phyloP scores from a whole-genome alignment of 2,797 vertebrate genomes.

The Anguilla megastoma region DNA sequence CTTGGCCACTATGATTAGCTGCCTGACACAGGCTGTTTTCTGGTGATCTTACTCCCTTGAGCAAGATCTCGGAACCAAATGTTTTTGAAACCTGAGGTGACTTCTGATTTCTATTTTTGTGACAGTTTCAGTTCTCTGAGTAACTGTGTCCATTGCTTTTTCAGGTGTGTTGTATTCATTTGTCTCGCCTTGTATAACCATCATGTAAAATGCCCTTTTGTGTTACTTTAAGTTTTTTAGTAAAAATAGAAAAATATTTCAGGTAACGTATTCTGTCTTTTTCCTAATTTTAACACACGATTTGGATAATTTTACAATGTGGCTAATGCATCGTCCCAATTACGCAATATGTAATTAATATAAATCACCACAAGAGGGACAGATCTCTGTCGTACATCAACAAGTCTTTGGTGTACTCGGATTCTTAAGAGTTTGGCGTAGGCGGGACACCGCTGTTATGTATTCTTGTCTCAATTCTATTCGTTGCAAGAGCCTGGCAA shows the following conservation, averaged over 20 bases:
- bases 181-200: not conserved
- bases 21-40: not conserved
- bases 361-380: not conserved
- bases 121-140: not conserved
- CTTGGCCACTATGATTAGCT: not conserved
- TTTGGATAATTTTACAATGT: not conserved
- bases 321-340: not conserved
- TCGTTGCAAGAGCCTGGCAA: slow-evolving; percentile 40
- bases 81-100: not conserved
- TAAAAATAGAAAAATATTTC: not conserved
- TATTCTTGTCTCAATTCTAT: slow-evolving; percentile 69
- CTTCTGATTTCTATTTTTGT: not conserved
- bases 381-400: not conserved
- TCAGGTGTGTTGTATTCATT: not conserved
- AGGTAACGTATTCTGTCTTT: not conserved
- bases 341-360: not conserved
- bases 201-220: not conserved
- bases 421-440: not conserved
- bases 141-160: not conserved
- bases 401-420: not conserved
- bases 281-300: not conserved
- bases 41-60: not conserved
- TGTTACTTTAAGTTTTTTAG: not conserved
- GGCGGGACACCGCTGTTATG: slow-evolving; percentile 37
- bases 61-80: not conserved